These are phyloP conservation scores for Neosilurus mollespiculum DNA, from an alignment of 2,797 vertebrate genomes.

Conservation along the genomic window DNA sequence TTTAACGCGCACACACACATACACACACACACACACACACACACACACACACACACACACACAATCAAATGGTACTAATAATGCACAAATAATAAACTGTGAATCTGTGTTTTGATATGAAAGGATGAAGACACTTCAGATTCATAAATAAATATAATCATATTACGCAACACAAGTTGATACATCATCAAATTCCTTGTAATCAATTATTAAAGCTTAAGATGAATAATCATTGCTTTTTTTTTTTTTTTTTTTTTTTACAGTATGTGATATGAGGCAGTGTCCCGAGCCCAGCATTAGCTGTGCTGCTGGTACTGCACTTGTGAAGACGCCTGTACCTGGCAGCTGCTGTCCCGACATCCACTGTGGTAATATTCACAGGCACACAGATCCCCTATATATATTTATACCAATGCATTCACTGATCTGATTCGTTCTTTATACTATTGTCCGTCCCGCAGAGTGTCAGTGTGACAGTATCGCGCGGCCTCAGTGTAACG, in stretches of 20 bases:
- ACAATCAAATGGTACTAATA: not conserved
- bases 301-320: conserved; percentile 81
- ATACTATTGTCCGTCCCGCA: conserved; percentile 58
- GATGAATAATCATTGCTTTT: not conserved
- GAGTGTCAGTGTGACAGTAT: conserved; percentile 89
- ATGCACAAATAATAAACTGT: not conserved
- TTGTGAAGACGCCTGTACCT: conserved; percentile 76
- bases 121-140: not conserved
- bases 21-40: too few relatives aligned
- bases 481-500: conserved; percentile 77
- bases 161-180: not conserved
- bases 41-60: too few relatives aligned
- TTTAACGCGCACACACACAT: conserved; percentile 1
- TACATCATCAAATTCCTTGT: not conserved
- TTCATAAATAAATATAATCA: not conserved
- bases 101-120: not conserved
- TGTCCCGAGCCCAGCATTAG: conserved; percentile 78
- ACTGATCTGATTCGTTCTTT: not conserved
- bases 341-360: conserved; percentile 87
- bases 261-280: conserved; percentile 89
- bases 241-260: conserved; percentile 35
- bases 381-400: conserved; percentile 21
- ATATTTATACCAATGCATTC: not conserved
- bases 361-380: conserved; percentile 81
- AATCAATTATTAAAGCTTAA: not conserved